Evolutionary conservation across 2,888 invertebrate genomes (phyloP).

Genomic region (Criorhina ranunculi): DNA sequence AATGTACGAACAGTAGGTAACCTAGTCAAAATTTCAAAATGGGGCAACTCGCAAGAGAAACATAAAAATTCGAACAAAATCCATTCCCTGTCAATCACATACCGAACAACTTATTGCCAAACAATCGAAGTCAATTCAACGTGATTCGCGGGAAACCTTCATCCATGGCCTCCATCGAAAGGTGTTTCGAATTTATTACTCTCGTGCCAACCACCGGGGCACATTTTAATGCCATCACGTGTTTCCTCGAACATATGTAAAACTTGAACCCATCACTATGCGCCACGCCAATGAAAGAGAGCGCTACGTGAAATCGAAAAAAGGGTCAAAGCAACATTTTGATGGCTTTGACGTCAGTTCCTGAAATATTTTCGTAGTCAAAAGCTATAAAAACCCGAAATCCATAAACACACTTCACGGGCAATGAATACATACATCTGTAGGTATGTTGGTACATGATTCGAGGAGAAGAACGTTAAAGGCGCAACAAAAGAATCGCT

Average conservation of each 20-base stretch:
- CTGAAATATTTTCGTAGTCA: conserved; percentile 42
- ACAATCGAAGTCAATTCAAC: conserved; percentile 52
- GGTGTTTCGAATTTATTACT: conserved; percentile 37
- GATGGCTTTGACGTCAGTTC: conserved; percentile 45
- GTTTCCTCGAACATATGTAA: conserved; percentile 31
- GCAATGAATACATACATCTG: conserved; percentile 64
- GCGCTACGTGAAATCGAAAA: conserved; percentile 17
- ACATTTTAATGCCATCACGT: conserved; percentile 62
- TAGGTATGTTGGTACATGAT: conserved; percentile 45
- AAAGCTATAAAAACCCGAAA: conserved; percentile 62
- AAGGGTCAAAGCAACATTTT: conserved; percentile 51
- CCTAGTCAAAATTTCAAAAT: no score
- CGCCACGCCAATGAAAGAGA: conserved; percentile 25
- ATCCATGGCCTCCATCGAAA: conserved; percentile 24
- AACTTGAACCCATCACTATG: conserved; percentile 18
- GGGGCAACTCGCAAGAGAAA: neutral
- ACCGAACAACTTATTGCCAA: neutral
- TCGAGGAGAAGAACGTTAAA: conserved; percentile 46
- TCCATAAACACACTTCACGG: conserved; percentile 68
- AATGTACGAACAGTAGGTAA: no score
- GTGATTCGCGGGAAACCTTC: conserved; percentile 40
- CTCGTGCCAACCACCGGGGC: neutral
- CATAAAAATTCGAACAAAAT: neutral
- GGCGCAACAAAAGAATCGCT: conserved; percentile 67
- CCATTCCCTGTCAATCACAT: conserved; percentile 1